A percentile compares a stretch with the other conserved stretches of the same genome.
Evolutionary conservation across 64 coral and sea anemone species (phyloP).

Genomic region (Stichodactyla helianthus): DNA sequence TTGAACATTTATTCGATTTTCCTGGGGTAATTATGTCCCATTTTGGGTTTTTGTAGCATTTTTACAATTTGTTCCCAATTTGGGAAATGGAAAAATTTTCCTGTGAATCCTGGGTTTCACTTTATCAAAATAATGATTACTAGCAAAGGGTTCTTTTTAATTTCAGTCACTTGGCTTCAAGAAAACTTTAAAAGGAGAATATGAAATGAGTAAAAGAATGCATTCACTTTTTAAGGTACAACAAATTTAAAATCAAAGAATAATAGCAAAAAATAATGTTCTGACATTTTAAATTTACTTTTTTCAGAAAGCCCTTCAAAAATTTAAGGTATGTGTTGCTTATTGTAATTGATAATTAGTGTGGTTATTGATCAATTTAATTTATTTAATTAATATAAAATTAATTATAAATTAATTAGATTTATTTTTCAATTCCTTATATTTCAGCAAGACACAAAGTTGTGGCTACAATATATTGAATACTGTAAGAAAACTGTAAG

Average conservation of each 20-base stretch:
- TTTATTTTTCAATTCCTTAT: background rate
- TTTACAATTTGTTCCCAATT: too few species aligned
- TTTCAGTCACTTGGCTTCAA: conserved; percentile 78
- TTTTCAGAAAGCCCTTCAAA: conserved; percentile 92
- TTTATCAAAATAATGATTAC: too few species aligned
- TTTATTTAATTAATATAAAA: background rate
- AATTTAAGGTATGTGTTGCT: conserved; percentile 70
- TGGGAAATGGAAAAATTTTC: too few species aligned
- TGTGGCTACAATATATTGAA: conserved; percentile 97
- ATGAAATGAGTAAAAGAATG: conserved; percentile 57
- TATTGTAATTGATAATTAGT: too few species aligned
- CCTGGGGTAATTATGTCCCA: too few species aligned
- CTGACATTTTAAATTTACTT: background rate
- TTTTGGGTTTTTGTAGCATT: too few species aligned
- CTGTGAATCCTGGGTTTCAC: too few species aligned
- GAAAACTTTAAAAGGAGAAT: conserved; percentile 53
- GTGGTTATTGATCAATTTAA: background rate
- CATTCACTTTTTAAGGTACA: conserved; percentile 77
- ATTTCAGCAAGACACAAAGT: conserved; percentile 81
- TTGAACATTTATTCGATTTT: too few species aligned
- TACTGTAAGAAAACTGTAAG: conserved; percentile 90
- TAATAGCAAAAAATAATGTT: background rate
- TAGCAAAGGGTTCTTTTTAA: background rate
- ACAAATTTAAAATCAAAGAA: background rate
- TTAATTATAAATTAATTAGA: background rate